A percentile compares a stretch with the other conserved stretches of the same genome.
phyloP scores from a whole-genome alignment of 2,797 vertebrate genomes.

The Pseudochirops cupreus region DNA sequence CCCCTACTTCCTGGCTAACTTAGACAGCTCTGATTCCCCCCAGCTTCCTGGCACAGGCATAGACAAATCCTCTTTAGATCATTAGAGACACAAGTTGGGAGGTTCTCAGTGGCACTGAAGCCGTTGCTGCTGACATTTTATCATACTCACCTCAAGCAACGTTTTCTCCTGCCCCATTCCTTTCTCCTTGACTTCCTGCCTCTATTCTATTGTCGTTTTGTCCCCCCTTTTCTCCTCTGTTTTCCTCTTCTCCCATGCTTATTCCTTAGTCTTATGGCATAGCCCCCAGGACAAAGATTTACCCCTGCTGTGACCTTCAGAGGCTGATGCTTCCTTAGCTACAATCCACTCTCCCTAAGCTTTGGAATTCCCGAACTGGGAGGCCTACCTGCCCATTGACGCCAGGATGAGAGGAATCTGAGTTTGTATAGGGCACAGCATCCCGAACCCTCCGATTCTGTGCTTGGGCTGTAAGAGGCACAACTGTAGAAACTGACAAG shows the following conservation, averaged over 20 bases:
- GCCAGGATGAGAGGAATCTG: conserved; percentile 51
- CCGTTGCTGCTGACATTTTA: neutral
- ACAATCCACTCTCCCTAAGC: neutral
- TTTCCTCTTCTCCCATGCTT: neutral
- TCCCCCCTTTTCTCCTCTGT: neutral
- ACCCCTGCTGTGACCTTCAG: neutral
- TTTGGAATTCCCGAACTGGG: conserved; percentile 45
- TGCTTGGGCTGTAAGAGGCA: conserved; percentile 52
- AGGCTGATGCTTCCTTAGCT: neutral
- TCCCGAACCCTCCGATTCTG: conserved; percentile 45
- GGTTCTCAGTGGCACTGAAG: neutral
- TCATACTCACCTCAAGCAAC: neutral
- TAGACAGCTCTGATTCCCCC: neutral
- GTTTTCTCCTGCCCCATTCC: neutral
- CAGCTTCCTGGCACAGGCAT: neutral
- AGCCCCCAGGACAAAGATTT: neutral
- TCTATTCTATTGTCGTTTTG: neutral
- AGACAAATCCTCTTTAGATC: neutral
- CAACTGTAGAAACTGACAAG: conserved; percentile 12
- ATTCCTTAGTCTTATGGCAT: neutral
- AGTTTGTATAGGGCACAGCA: conserved; percentile 30
- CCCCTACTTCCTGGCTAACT: neutral
- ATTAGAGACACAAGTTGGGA: neutral
- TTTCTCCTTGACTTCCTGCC: neutral
- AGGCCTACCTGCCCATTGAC: conserved; percentile 29